A percentile compares a stretch with the other conserved stretches of the same genome.
Evolutionary conservation across 2,888 invertebrate genomes (phyloP).

Genomic region (Caradrina kadenii): DNA sequence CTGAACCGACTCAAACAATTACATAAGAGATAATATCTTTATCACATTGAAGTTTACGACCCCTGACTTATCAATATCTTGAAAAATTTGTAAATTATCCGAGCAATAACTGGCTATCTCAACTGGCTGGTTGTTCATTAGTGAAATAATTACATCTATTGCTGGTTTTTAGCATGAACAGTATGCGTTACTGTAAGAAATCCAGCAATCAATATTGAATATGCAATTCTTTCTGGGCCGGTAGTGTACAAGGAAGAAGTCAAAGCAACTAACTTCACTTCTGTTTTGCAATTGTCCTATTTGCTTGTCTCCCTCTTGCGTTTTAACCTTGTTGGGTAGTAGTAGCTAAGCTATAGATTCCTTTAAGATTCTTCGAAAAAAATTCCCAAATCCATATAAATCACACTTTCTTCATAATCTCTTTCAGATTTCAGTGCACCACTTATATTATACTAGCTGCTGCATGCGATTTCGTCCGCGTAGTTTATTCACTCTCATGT

Average conservation of each 20-base stretch:
- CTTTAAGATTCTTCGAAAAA: background rate
- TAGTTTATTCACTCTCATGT: too few relatives aligned
- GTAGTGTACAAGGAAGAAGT: background rate
- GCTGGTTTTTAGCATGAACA: background rate
- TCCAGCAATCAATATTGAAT: background rate
- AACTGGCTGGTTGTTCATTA: background rate
- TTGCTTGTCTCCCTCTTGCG: slow-evolving; percentile 18
- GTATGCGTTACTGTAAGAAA: background rate
- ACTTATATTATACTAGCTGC: too few relatives aligned
- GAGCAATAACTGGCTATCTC: background rate
- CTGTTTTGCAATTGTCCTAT: slow-evolving; percentile 46
- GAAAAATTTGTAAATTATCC: slow-evolving; percentile 13
- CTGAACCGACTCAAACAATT: slow-evolving; percentile 46
- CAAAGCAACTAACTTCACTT: slow-evolving; percentile 46
- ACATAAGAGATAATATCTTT: slow-evolving; percentile 67
- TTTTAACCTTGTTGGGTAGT: slow-evolving; percentile 26
- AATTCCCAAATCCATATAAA: too few relatives aligned
- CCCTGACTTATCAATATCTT: slow-evolving; percentile 58
- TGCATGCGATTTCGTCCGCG: too few relatives aligned
- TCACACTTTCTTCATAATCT: background rate
- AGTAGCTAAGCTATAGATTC: slow-evolving; percentile 13
- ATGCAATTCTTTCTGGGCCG: background rate
- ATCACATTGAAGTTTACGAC: slow-evolving; percentile 77
- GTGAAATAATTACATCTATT: background rate
- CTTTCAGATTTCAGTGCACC: too few relatives aligned